phyloP scores from a whole-genome alignment of 2,888 invertebrate genomes.

The Drosophila mimica region DNA sequence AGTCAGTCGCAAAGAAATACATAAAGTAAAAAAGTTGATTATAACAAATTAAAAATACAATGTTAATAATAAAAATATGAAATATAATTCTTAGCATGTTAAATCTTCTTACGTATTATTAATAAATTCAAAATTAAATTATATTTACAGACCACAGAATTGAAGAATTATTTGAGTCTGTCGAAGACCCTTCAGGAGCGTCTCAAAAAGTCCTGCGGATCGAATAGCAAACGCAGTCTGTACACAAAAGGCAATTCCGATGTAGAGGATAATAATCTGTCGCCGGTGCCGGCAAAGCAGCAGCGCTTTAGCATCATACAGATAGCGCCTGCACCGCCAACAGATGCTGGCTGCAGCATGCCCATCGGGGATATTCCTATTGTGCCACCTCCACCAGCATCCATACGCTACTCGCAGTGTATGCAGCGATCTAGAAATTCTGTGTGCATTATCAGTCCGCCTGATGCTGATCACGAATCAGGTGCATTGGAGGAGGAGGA shows the following conservation, averaged over 20 bases:
- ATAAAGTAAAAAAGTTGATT: no score
- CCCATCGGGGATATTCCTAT: conserved; percentile 21
- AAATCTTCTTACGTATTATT: not conserved
- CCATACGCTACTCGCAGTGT: conserved; percentile 17
- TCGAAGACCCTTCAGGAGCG: conserved; percentile 16
- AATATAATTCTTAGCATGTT: no score
- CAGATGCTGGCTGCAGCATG: not conserved
- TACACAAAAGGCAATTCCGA: conserved; percentile 61
- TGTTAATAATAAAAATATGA: no score
- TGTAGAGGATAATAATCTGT: conserved; percentile 12
- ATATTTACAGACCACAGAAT: conserved; percentile 29
- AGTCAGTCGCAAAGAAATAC: no score
- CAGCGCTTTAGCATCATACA: not conserved
- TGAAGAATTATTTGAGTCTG: conserved; percentile 30
- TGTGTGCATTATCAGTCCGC: not conserved
- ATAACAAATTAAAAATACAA: no score
- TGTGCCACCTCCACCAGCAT: conserved; percentile 45
- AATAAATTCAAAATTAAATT: not conserved
- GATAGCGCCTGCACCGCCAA: conserved; percentile 37
- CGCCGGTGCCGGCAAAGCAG: not conserved
- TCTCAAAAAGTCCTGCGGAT: not conserved
- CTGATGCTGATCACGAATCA: not conserved
- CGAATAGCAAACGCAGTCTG: conserved; percentile 39
- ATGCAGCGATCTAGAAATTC: not conserved
- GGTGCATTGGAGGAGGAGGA: not conserved